Percentiles rank a stretch among this genome's conserved stretches.
Conservation (phyloP, 2,888 invertebrate genomes). For the Eristalis arbustorum region DNA sequence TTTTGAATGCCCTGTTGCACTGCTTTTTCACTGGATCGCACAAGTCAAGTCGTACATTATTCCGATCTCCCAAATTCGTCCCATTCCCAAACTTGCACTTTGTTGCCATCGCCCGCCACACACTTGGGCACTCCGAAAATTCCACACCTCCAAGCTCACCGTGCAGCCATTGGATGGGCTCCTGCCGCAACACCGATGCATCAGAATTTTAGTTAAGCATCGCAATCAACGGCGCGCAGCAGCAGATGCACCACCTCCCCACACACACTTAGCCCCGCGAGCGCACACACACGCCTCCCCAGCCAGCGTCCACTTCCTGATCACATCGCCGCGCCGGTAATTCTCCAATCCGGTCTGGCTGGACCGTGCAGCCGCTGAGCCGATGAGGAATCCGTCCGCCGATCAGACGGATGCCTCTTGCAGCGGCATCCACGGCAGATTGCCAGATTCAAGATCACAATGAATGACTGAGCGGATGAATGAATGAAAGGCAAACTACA, state of each 20-base stretch:
- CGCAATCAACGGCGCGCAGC: constrained; percentile 30
- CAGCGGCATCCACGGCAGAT: constrained; percentile 26
- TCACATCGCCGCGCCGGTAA: constrained; percentile 13
- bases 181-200: background rate
- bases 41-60: too few relatives aligned
- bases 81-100: background rate
- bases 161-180: background rate
- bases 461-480: constrained; percentile 61
- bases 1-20: too few relatives aligned
- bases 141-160: background rate
- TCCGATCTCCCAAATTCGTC: background rate
- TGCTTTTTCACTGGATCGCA: too few relatives aligned
- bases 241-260: constrained; percentile 21
- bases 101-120: background rate
- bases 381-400: constrained; percentile 9
- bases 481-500: constrained; percentile 68
- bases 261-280: background rate
- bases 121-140: background rate
- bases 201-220: constrained; percentile 30
- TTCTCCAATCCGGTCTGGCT: constrained; percentile 15
- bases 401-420: background rate
- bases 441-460: constrained; percentile 55
- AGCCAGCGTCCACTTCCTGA: background rate
- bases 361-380: background rate
- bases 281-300: background rate